Base-by-base conservation (phyloP, 2,797 vertebrate genomes). In the Scolopax bukidnonensis region DNA sequence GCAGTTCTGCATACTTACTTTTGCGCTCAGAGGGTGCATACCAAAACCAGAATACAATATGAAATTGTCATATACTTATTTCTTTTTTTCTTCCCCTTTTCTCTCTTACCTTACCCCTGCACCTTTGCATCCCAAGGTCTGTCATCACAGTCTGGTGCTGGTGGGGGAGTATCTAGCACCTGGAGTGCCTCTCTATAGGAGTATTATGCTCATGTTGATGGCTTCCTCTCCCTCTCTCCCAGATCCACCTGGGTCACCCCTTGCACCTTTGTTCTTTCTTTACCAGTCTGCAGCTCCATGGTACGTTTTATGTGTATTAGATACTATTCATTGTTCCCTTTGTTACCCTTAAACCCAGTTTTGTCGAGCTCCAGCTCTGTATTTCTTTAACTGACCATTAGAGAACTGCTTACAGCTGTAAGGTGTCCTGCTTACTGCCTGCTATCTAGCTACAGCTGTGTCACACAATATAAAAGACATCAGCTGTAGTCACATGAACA, bases 91-190 rank as follows among this genome's bases (percentile, higher is more conserved):
- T 73, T 19, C 4, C 2, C 16, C 7, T 41, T 84, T 80, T 40
- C 6, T 27, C 0, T 2, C 15, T 59, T 23, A 21, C 23, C 2
- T 7, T 13, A 47, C 24, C 0, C 0, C 24, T 70, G 24, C 16
- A 70, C 14, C 51, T 73, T 6, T 36, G n/a, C 16, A 2, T 71
- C 36, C 75, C 47, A 53, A 59, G 23, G 20, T 41, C 48, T 4
- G 10, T 54, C 36, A 8, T 28, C 51, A 15, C 11, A 6, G 67
- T 48, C 50, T 76, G 32, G 12, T 83, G 30, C 64, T 74, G 43
- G 11, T 28, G 4, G 8, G 16, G 19, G 10, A 59, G 25, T 73
- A 36, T 88, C 48, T 51, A 70, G 16, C 33, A 54, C 9, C 36
- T 67, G n/a, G 9, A 50, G 11, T 38, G 7, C 18, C 10, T 50